Evolutionary conservation across 2,888 invertebrate genomes (phyloP).

Genomic region (Anoplius nigerrimus): DNA sequence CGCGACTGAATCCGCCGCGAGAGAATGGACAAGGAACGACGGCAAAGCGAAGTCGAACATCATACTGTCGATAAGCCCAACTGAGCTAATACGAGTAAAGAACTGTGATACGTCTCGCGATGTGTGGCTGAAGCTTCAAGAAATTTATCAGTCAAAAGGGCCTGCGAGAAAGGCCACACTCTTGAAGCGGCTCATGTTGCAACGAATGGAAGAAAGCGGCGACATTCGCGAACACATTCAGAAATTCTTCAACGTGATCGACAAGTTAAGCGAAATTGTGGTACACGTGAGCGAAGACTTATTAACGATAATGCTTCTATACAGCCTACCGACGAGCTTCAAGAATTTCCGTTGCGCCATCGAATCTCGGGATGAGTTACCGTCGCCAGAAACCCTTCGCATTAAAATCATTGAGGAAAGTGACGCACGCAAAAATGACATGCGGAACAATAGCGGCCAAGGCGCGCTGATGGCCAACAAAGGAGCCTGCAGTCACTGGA

Average conservation of each 20-base stretch:
- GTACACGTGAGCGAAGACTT: conserved; percentile 28
- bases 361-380: background rate
- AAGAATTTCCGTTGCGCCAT: conserved; percentile 10
- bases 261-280: conserved; percentile 65
- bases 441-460: background rate
- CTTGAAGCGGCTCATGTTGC: conserved; percentile 67
- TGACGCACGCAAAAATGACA: conserved; percentile 12
- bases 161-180: conserved; percentile 71
- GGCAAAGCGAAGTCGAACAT: conserved; percentile 48
- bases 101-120: conserved; percentile 58
- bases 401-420: conserved; percentile 24
- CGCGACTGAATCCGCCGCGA: conserved; percentile 1
- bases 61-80: conserved; percentile 38
- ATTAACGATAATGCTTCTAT: conserved; percentile 29
- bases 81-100: conserved; percentile 50
- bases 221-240: conserved; percentile 65
- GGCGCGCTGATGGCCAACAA: conserved; percentile 19
- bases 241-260: conserved; percentile 66
- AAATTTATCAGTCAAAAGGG: conserved; percentile 67
- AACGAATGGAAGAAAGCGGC: conserved; percentile 62
- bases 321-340: too few species aligned
- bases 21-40: conserved; percentile 37
- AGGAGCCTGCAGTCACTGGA: background rate
- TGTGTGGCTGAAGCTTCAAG: conserved; percentile 67
- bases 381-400: conserved; percentile 1